Base-by-base conservation (phyloP, 2,888 invertebrate genomes). In the Nomada fucata region DNA sequence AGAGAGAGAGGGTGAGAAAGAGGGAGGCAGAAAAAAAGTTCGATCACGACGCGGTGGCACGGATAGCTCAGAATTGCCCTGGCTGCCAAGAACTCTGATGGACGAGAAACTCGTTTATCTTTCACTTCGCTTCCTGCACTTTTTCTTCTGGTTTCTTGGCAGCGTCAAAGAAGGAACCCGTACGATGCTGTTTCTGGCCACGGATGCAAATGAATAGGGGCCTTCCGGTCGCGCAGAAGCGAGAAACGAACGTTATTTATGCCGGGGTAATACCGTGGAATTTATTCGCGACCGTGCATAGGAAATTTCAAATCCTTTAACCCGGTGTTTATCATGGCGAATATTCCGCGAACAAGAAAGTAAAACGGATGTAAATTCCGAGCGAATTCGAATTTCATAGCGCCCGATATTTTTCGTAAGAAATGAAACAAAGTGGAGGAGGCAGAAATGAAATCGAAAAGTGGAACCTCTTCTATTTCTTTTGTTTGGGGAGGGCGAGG, bases 21-120 rank as follows among this genome's bases (percentile, higher is more conserved):
- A n/a, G n/a, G n/a, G n/a, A n/a, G n/a, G n/a, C n/a, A n/a, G n/a
- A n/a, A 61, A 82, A 65, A 78, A 71, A 77, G 47, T 78, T 82
- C 67, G 69, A 85, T 80, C 80, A 61, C 76, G 75, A 67, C 50
- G 61, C 42, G 75, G 26, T 15, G 70, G 69, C 64, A 50, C 55
- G 53, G 52, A 59, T 64, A 50, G 79, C 47, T 64, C 60, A 60
- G 68, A 29, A 86, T 82, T 79, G 82, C 67, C 71, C n/a, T 15
- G 53, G 47, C 55, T 81, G 79, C 73, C 71, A 76, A 44, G 67
- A 79, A 77, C 59, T 79, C 57, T 74, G 79, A 68, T 52, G 42
- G 44, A 72, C 59, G 50, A 81, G 68, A 78, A 82, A 79, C 82
- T 83, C 85, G 81, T 87, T 87, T 87, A 79, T 85, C 79, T 78